These are phyloP conservation scores for Lordiphosa stackelbergi DNA, from an alignment of 1,140 invertebrate genomes.

Conservation along the genomic window DNA sequence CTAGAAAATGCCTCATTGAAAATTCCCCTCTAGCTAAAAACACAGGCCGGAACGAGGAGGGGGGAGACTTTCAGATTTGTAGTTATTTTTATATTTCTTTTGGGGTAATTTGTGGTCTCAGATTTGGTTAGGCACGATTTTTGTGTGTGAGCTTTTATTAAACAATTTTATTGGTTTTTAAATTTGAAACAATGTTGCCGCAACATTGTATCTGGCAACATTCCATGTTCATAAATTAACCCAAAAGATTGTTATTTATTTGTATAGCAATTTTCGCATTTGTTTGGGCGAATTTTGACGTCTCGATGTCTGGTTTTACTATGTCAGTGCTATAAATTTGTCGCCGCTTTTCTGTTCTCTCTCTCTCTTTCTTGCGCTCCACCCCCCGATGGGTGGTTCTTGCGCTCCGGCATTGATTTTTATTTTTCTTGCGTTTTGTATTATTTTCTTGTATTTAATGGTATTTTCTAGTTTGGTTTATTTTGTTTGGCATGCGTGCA, in stretches of 20 bases:
- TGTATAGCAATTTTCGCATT: constrained; percentile 35
- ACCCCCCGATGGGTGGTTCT: constrained; percentile 50
- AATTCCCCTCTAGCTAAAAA: constrained; percentile 51
- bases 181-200: constrained; percentile 17
- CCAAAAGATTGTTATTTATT: constrained; percentile 52
- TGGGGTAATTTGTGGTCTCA: constrained; percentile 50
- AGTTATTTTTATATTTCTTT: constrained; percentile 9
- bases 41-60: constrained; percentile 16
- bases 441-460: constrained; percentile 57
- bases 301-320: constrained; percentile 67
- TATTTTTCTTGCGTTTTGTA: constrained; percentile 27
- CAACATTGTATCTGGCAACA: constrained; percentile 26
- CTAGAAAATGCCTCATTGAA: constrained; percentile 58
- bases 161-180: constrained; percentile 22
- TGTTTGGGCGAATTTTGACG: constrained; percentile 46
- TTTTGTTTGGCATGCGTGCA: constrained; percentile 69
- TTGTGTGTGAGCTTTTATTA: no score
- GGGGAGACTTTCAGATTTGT: background rate
- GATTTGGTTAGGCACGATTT: constrained; percentile 44
- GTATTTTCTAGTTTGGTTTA: constrained; percentile 70
- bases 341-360: constrained; percentile 33
- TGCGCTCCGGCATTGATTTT: constrained; percentile 62
- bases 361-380: constrained; percentile 2
- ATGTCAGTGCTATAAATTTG: constrained; percentile 72
- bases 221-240: constrained; percentile 50